Percentiles rank a stretch among this genome's conserved stretches.
Evolutionary conservation across 1,140 invertebrate species (phyloP).

Genomic region (Cydia strobilella): DNA sequence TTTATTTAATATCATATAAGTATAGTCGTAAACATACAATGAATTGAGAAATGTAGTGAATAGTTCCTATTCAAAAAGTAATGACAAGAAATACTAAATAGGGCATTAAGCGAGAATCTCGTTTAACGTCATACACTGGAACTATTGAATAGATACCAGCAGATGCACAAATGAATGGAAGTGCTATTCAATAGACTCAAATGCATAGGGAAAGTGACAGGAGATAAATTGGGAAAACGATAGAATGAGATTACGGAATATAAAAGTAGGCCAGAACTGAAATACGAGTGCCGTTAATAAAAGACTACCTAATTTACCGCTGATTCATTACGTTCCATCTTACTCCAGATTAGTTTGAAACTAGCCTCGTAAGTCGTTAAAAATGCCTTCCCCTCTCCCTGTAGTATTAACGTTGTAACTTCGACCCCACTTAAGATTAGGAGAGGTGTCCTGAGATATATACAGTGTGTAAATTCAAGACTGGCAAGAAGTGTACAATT

Average conservation of each 20-base stretch:
- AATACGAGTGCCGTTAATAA: not conserved
- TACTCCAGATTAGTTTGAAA: not conserved
- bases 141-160: conserved; percentile 6
- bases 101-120: not conserved
- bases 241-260: not conserved
- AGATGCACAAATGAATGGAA: conserved; percentile 10
- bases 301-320: not conserved
- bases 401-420: no score
- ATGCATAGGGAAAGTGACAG: not conserved
- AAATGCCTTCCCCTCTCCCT: not conserved
- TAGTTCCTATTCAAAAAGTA: not conserved
- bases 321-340: not conserved
- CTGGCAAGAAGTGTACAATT: no score
- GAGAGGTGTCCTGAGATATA: no score
- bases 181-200: not conserved
- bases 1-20: no score
- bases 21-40: no score
- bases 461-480: no score
- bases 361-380: not conserved
- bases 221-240: not conserved
- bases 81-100: not conserved
- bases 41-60: no score
- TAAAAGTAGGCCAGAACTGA: not conserved
- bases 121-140: not conserved
- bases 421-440: no score